A percentile compares a stretch with the other conserved stretches of the same genome.
Conservation (phyloP, 1,140 invertebrate genomes). For the Calephelis nemesis region DNA sequence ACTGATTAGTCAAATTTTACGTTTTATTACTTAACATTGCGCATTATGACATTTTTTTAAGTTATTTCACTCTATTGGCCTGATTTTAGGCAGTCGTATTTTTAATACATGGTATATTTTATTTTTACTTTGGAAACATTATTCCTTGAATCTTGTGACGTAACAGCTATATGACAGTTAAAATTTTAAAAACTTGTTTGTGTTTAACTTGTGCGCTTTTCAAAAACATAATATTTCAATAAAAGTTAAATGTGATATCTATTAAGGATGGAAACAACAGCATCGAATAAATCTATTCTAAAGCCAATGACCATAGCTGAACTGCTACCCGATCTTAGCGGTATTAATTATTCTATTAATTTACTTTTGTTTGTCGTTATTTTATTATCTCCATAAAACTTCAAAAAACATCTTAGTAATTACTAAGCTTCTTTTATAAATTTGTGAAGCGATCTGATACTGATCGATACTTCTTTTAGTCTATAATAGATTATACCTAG, state of each 20-base stretch:
- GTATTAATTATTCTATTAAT: no score
- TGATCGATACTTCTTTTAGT: no score
- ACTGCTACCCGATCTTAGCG: constrained; percentile 47
- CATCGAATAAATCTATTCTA: constrained; percentile 30
- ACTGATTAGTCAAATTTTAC: no score
- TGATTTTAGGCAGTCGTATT: no score
- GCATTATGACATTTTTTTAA: no score
- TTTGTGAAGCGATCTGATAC: no score
- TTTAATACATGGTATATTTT: no score
- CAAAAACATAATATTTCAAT: background rate
- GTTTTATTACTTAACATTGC: no score
- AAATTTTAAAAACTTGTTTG: constrained; percentile 8
- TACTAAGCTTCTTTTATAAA: no score
- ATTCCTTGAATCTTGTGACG: no score
- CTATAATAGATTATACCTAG: background rate
- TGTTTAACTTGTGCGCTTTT: background rate
- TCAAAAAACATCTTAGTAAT: background rate
- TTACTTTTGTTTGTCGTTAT: background rate
- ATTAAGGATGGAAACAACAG: constrained; percentile 39
- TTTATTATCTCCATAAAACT: background rate
- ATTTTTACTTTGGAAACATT: no score
- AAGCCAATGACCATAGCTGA: constrained; percentile 51
- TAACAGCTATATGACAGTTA: background rate
- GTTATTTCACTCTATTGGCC: no score
- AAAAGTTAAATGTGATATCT: background rate